Conservation (phyloP, 2,888 invertebrate genomes). For the Nebria salina region DNA sequence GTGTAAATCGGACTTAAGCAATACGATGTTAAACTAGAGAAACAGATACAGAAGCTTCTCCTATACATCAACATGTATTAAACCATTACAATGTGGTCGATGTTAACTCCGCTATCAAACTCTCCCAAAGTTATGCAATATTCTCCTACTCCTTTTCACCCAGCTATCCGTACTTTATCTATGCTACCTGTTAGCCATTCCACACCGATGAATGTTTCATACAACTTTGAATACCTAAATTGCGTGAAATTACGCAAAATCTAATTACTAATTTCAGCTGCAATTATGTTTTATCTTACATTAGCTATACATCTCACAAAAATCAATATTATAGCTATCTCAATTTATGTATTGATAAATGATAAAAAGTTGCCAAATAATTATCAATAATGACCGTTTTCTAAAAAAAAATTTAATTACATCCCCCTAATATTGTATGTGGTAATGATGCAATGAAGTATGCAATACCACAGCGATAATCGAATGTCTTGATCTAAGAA, state of each 20-base stretch:
- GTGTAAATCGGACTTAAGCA: background rate
- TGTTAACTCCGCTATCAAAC: conserved; percentile 1
- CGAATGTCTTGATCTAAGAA: background rate
- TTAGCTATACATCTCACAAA: background rate
- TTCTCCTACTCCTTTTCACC: background rate
- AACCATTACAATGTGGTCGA: background rate
- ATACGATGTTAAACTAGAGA: background rate
- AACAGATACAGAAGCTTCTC: background rate
- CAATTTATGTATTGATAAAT: no score
- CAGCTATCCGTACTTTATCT: background rate
- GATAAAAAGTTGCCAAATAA: no score
- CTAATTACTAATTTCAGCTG: background rate
- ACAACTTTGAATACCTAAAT: background rate
- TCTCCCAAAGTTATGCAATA: background rate
- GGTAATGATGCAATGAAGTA: background rate
- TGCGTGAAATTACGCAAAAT: background rate
- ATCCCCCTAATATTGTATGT: background rate
- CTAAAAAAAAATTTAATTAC: no score
- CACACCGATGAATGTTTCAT: background rate
- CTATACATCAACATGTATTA: background rate
- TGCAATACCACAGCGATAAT: background rate
- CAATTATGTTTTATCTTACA: background rate
- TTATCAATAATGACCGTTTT: no score
- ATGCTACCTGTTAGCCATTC: background rate
- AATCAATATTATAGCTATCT: background rate